phyloP scores from a whole-genome alignment of 2,797 vertebrate species.

The Eulemur albifrons region DNA sequence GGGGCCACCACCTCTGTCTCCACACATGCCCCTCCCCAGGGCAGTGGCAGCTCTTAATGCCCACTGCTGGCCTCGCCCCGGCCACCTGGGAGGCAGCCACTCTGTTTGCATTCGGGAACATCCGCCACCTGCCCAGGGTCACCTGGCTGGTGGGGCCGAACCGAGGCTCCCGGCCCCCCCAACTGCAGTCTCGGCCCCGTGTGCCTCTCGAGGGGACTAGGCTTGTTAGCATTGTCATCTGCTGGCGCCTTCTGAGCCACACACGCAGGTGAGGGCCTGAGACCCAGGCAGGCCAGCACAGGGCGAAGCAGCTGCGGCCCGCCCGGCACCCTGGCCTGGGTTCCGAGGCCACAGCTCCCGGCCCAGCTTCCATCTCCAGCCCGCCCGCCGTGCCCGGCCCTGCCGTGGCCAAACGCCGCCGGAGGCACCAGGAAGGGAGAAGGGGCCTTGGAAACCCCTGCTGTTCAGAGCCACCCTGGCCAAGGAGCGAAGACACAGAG shows the following conservation, averaged over 20 bases:
- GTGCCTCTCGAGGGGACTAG: background rate
- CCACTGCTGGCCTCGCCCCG: accelerated
- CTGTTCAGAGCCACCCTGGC: background rate
- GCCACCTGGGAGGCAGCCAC: background rate
- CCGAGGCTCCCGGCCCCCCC: accelerated
- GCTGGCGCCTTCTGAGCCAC: accelerated
- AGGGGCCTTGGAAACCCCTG: too few relatives aligned
- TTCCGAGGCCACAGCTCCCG: accelerated
- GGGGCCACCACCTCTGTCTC: background rate
- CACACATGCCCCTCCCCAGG: background rate
- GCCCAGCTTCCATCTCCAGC: background rate
- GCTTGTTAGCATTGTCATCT: too few relatives aligned
- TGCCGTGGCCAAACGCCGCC: accelerated
- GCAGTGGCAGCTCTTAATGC: background rate
- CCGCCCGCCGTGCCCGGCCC: background rate
- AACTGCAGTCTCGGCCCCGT: accelerated
- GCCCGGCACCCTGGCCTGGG: background rate
- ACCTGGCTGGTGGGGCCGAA: background rate
- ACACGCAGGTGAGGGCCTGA: background rate
- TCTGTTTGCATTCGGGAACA: too few relatives aligned
- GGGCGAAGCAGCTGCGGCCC: background rate
- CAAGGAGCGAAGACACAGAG: background rate
- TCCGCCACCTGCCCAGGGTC: background rate
- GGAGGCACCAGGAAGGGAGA: accelerated
- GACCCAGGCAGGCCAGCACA: too few relatives aligned